These are phyloP conservation scores for Ceryle rudis DNA, from an alignment of 2,797 vertebrate genomes.

Conservation along the genomic window DNA sequence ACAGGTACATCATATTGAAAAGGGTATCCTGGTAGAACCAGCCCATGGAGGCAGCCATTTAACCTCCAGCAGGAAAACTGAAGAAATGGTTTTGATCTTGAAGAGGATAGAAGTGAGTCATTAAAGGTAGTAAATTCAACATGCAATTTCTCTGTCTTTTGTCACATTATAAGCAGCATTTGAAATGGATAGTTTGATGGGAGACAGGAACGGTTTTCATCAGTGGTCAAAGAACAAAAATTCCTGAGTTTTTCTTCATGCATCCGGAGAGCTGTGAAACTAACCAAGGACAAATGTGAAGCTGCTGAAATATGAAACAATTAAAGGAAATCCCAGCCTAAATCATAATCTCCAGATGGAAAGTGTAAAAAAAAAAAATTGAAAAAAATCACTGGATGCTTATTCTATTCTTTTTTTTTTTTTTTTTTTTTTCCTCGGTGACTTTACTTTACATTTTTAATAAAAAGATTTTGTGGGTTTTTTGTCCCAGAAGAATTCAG, in stretches of 20 bases:
- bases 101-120: neutral
- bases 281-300: constrained; percentile 63
- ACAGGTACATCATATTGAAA: neutral
- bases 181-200: neutral
- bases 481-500: neutral
- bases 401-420: neutral
- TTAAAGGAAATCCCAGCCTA: constrained; percentile 86
- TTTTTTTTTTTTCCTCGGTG: neutral
- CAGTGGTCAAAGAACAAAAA: constrained; percentile 12
- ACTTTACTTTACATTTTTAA: neutral
- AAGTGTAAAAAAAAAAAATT: neutral
- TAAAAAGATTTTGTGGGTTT: neutral
- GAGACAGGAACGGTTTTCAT: constrained; percentile 21
- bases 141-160: neutral
- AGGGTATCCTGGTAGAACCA: neutral
- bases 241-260: constrained; percentile 9
- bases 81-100: neutral
- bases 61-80: neutral
- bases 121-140: neutral
- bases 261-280: constrained; percentile 72
- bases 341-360: constrained; percentile 66
- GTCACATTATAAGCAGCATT: neutral
- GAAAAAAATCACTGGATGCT: neutral
- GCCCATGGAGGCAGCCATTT: neutral
- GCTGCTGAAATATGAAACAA: constrained; percentile 81